Conservation (phyloP, 2,113 vertebrate genomes). For the Fukomys damarensis region DNA sequence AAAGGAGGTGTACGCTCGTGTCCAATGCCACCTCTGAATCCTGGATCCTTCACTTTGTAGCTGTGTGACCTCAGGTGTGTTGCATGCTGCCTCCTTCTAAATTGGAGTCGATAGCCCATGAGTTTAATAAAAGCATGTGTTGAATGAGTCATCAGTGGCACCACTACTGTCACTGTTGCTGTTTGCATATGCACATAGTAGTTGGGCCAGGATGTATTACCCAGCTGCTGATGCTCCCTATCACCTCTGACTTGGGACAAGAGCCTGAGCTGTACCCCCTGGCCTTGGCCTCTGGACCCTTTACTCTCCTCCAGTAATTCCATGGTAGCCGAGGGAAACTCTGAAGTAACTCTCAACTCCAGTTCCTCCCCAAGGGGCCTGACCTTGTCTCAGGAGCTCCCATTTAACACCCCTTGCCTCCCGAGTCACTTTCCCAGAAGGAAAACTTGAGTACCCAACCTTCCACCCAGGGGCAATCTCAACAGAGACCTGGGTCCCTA, state of each 20-base stretch:
- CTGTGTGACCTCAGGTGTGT: not conserved
- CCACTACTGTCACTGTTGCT: accelerated
- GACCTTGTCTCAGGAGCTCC: too few relatives aligned
- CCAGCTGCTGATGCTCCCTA: not conserved
- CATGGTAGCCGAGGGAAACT: accelerated
- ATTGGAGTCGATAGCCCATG: too few relatives aligned
- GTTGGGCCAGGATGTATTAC: accelerated
- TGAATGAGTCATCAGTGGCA: not conserved
- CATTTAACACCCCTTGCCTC: not conserved
- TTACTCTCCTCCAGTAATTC: not conserved
- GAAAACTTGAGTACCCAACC: accelerated
- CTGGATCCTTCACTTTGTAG: not conserved
- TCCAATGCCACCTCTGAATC: accelerated
- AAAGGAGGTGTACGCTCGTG: accelerated
- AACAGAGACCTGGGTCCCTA: accelerated
- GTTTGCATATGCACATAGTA: accelerated
- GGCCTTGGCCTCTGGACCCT: not conserved
- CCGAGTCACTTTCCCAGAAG: not conserved
- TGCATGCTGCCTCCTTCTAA: not conserved
- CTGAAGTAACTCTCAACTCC: not conserved
- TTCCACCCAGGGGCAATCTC: not conserved
- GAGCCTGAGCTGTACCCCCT: not conserved
- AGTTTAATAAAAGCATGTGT: not conserved
- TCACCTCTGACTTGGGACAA: too few relatives aligned
- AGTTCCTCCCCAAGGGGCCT: not conserved